Base-by-base conservation (phyloP, 2,797 vertebrate genomes). In the Passerculus sandwichensis region DNA sequence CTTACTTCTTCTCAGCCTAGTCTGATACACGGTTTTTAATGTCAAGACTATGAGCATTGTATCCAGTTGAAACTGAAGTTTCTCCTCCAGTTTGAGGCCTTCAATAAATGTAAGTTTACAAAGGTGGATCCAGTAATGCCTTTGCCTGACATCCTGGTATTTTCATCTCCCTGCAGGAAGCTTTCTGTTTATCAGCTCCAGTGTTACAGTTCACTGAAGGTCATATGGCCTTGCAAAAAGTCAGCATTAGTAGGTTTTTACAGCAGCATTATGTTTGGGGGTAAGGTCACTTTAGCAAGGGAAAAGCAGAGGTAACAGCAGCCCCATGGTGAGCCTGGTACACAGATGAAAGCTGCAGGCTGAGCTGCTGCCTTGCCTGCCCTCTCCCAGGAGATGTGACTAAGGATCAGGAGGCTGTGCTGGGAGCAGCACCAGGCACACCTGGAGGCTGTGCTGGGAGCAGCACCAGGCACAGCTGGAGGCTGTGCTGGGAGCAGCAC, bases 341-440 rank as follows among this genome's bases (percentile, higher is more conserved):
- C 3, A 11, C 8, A 15, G 3, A 4, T 0, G 2, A 67, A 84
- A 45, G 19, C 19, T 3, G 1, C 12, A 26, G 17, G 25, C 2
- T 47, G 42, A 72, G 40, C 21, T 59, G 15, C 34, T 77, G 22
- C 38, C 10, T 75, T n/a, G 9, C 26, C 27, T 36, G 44, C 9
- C 3, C 19, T 50, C 8, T 48, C 47, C 29, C 40, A 61, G 47
- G 19, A 65, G 30, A 17, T 10, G 12, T 36, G 29, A 9, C 34
- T 40, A 9, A 17, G 7, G 10, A 34, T 2, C 6, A 0, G 26
- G 23, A n/a, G 0, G 1, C 5, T 64, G 18, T 9, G 30, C 6
- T 6, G 8, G 5, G 7, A 42, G 15, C 14, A 51, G 26, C 25
- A 80, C 40, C 40, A 15, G 15, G 40, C 40, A 40, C 40, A 40